Conservation (phyloP, 2,797 vertebrate species). For the Molossus molossus region DNA sequence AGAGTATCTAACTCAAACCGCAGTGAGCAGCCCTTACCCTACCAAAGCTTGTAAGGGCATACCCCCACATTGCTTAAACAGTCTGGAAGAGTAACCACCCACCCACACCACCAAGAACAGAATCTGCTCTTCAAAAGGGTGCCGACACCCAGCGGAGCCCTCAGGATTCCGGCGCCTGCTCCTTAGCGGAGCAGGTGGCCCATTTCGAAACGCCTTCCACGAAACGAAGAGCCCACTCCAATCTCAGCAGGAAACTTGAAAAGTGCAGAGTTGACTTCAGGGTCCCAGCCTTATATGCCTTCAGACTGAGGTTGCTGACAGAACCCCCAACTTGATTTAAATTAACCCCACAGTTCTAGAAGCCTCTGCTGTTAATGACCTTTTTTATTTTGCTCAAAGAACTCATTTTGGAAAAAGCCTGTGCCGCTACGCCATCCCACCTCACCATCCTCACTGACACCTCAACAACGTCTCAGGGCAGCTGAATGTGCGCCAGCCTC, state of each 20-base stretch:
- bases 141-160: not conserved
- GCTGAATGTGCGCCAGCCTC: not conserved
- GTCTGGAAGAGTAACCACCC: not conserved
- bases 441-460: not conserved
- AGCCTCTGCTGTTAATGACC: not conserved
- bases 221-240: not conserved
- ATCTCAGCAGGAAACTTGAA: not conserved
- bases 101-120: not conserved
- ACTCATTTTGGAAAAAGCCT: not conserved
- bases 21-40: not conserved
- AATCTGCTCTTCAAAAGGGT: not conserved
- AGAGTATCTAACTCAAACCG: not conserved
- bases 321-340: not conserved
- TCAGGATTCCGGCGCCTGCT: not conserved
- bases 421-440: not conserved
- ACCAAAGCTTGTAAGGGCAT: not conserved
- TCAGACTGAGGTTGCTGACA: not conserved
- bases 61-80: not conserved
- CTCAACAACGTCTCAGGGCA: not conserved
- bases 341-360: not conserved
- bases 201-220: not conserved
- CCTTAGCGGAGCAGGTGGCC: not conserved
- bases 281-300: not conserved
- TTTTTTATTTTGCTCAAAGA: constrained; percentile 52
- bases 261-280: not conserved